Evolutionary conservation across 2,797 vertebrate species (phyloP), one percentile per base, ranked within the genome.

Genomic region (Crocidura indochinensis): DNA sequence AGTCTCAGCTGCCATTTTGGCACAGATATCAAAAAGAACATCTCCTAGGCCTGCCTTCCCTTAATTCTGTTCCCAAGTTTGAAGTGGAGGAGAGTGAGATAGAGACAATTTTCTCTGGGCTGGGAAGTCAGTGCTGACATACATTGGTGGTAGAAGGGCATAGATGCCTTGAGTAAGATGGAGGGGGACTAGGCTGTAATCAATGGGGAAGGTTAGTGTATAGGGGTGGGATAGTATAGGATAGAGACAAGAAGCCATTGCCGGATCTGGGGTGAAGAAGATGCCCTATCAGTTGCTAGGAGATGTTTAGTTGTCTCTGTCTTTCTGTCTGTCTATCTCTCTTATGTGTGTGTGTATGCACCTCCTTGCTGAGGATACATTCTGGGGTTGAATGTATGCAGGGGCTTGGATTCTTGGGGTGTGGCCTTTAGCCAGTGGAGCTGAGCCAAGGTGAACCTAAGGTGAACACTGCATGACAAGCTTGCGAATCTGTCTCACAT

Each of bases 1-100:
- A 85, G 89, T 90, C 74, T 96, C 96, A 91, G 95, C 95, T 97
- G 97, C 95, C 87, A 87, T 94, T 79, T 92, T 97, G 97, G 96
- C 97, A 95, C 79, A 92, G 91, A n/a, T 95, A 94, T 94, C 91
- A 78, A 93, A 96, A 94, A 80, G 93, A 85, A 46, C 62, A 62
- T 89, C 75, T 29, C 60, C 44, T 77, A 91, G 88, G 51, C 78
- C 75, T 93, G 83, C 79, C 76, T 76, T 94, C 94, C 82, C 64
- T 74, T 73, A 64, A 10, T 91, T 92, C 90, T 93, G 83, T 79
- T 94, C 22, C 91, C 51, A 46, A n/a, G 78, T 53, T 82, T 56
- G 22, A 82, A 91, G 74, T 2, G 26, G 62, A 71, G 83, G 77
- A 86, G 53, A 75, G 44, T 94, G 77, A 86, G 68, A 88, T 74